phyloP scores from a whole-genome alignment of 2,797 vertebrate genomes.

The Nasua narica region DNA sequence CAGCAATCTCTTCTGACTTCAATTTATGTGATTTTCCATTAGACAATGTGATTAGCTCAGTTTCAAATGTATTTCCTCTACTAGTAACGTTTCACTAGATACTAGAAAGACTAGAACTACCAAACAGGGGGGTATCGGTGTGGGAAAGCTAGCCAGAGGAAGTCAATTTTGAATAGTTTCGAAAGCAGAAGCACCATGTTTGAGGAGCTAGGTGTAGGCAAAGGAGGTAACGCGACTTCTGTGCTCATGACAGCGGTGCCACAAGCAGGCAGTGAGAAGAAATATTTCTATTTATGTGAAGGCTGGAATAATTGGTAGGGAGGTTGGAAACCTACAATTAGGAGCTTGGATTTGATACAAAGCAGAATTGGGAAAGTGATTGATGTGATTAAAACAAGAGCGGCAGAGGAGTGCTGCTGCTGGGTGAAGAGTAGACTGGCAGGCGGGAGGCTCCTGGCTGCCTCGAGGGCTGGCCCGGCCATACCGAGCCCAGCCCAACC shows the following conservation, averaged over 20 bases:
- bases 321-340: constrained; percentile 66
- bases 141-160: not conserved
- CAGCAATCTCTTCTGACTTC: not conserved
- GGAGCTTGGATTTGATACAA: constrained; percentile 65
- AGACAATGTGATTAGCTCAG: not conserved
- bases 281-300: constrained; percentile 53
- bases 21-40: not conserved
- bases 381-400: constrained; percentile 71
- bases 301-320: constrained; percentile 47
- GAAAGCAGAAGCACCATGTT: not conserved
- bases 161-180: not conserved
- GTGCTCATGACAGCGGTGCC: not conserved
- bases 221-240: not conserved
- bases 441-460: not conserved
- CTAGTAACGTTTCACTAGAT: not conserved
- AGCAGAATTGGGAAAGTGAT: constrained; percentile 65
- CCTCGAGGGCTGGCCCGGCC: not conserved
- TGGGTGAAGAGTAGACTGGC: constrained; percentile 8
- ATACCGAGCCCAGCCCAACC: not conserved
- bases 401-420: not conserved
- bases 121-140: not conserved
- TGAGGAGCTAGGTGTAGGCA: not conserved
- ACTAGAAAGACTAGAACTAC: not conserved
- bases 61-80: not conserved
- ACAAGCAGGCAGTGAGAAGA: not conserved